Percentiles rank a stretch among this genome's conserved stretches.
Evolutionary conservation across 2,113 vertebrate species (phyloP).

Genomic region (Psilopsiagon aurifrons): DNA sequence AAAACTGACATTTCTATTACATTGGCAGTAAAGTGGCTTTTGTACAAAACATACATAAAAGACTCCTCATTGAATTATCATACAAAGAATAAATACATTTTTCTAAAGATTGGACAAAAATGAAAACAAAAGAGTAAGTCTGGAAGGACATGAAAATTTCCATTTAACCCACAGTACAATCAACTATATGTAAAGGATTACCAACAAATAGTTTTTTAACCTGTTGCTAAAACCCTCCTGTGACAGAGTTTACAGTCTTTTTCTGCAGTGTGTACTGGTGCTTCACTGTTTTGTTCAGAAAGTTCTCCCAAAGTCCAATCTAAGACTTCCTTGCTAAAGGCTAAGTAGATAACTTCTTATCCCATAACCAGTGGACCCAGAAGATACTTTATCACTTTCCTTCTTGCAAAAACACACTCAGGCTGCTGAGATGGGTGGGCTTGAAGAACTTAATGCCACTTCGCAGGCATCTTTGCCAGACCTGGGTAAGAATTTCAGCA

Average conservation of each 20-base stretch:
- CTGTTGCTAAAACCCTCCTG: neutral
- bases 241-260: neutral
- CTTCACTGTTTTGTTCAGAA: neutral
- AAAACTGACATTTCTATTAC: neutral
- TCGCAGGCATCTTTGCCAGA: conserved; percentile 66
- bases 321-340: neutral
- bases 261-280: rapidly evolving
- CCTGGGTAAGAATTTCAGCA: conserved; percentile 84
- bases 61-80: neutral
- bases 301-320: neutral
- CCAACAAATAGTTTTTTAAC: neutral
- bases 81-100: neutral
- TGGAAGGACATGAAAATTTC: neutral
- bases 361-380: neutral
- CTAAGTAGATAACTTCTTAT: neutral
- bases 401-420: neutral
- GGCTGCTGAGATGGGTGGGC: conserved; percentile 7
- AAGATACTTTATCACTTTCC: neutral
- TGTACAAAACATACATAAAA: neutral
- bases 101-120: neutral
- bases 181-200: neutral
- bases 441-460: neutral
- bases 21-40: neutral
- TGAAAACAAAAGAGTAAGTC: neutral
- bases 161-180: neutral